Evolutionary conservation across 1,140 invertebrate species (phyloP).

Genomic region (Lysiphlebus fabarum): DNA sequence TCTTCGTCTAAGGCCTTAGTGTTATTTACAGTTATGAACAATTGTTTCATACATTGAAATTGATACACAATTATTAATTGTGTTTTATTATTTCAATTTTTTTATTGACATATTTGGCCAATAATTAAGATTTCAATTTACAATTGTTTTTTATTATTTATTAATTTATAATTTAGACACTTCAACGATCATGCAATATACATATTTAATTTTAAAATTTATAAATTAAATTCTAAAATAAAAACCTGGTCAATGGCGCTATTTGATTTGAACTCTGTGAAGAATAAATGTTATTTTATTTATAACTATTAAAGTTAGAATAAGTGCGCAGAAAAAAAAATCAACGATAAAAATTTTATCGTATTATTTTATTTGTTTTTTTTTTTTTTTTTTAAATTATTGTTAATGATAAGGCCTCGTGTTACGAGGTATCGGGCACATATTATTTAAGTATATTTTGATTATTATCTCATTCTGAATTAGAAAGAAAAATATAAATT

Average conservation of each 20-base stretch:
- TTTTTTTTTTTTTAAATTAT: not conserved
- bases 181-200: not conserved
- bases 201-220: constrained; percentile 11
- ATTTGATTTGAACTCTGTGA: not conserved
- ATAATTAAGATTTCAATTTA: not conserved
- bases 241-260: not conserved
- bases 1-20: constrained; percentile 33
- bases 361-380: not conserved
- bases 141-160: not conserved
- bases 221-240: constrained; percentile 2
- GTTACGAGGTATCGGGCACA: constrained; percentile 10
- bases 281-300: not conserved
- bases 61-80: constrained; percentile 13
- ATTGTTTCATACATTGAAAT: constrained; percentile 25
- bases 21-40: constrained; percentile 47
- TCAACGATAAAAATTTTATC: not conserved
- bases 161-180: not conserved
- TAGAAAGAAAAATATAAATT: not conserved
- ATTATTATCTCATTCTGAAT: not conserved
- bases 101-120: not conserved
- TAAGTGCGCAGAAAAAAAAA: not conserved
- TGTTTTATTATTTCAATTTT: not conserved
- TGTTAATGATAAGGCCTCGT: constrained; percentile 10
- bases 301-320: not conserved
- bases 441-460: not conserved